These are phyloP conservation scores for Galemys pyrenaicus DNA, from an alignment of 2,113 vertebrate genomes.

Conservation along the genomic window DNA sequence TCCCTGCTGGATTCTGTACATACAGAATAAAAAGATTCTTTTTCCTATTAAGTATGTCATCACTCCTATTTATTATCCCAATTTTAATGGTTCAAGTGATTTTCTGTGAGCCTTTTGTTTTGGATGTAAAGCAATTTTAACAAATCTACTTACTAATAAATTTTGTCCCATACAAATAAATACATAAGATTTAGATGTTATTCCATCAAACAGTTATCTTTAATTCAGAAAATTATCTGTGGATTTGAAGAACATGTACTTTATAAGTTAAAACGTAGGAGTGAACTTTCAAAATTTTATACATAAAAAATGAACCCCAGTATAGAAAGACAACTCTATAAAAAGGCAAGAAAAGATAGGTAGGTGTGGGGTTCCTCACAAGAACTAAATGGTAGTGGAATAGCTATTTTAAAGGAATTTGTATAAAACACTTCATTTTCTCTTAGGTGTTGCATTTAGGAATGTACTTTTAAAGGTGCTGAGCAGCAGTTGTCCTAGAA, in stretches of 20 bases:
- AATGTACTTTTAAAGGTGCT: neutral
- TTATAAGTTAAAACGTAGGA: neutral
- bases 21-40: neutral
- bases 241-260: neutral
- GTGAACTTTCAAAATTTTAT: slow-evolving; percentile 14
- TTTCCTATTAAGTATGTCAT: neutral
- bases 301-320: neutral
- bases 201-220: neutral
- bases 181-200: neutral
- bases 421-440: neutral
- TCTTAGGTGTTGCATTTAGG: neutral
- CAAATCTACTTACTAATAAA: slow-evolving; percentile 18
- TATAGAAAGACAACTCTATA: neutral
- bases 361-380: neutral
- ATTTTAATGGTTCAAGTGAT: slow-evolving; percentile 31
- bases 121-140: neutral
- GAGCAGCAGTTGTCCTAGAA: neutral
- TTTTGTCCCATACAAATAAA: neutral
- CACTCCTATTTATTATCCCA: neutral
- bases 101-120: neutral
- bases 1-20: neutral
- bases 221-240: slow-evolving; percentile 1
- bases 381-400: neutral
- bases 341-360: neutral
- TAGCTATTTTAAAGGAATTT: neutral